These are phyloP conservation scores for Spermophilus dauricus DNA, from an alignment of 2,113 vertebrate species.

Conservation along the genomic window DNA sequence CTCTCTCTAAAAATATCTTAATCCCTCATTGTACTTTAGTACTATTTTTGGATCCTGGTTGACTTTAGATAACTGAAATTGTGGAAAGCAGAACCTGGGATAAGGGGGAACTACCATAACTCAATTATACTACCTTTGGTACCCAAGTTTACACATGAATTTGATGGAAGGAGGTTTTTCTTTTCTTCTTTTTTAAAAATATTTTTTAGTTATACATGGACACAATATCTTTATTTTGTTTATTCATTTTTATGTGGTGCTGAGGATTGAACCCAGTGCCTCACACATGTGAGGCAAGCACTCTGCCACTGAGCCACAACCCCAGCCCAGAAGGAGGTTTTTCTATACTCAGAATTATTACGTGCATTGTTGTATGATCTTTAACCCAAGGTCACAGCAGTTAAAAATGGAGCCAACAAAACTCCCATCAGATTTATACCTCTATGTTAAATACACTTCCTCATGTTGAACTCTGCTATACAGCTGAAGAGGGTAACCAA, in stretches of 20 bases:
- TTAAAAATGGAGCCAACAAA: constrained; percentile 43
- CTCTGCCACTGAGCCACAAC: too few relatives aligned
- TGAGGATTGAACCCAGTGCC: too few relatives aligned
- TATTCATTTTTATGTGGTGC: too few relatives aligned
- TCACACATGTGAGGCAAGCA: too few relatives aligned
- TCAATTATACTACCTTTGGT: constrained; percentile 28
- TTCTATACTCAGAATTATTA: not conserved
- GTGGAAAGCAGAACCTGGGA: not conserved
- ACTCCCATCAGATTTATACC: not conserved
- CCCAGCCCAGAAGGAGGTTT: not conserved
- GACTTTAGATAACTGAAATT: not conserved
- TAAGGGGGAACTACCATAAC: not conserved
- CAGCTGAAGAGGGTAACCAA: constrained; percentile 6
- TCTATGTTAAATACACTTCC: constrained; percentile 7
- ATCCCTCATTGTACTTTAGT: not conserved
- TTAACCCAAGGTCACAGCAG: not conserved
- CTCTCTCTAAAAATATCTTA: not conserved
- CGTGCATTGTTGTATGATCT: not conserved
- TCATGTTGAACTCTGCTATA: not conserved
- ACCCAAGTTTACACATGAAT: constrained; percentile 10
- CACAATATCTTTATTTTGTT: too few relatives aligned
- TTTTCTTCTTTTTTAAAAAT: too few relatives aligned
- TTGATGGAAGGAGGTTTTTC: constrained; percentile 37
- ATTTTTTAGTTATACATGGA: too few relatives aligned
- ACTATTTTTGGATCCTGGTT: not conserved